Evolutionary conservation across 2,797 vertebrate species (phyloP), one percentile per base, ranked within the genome.

Genomic region (Melanotaenia trifasciata): DNA sequence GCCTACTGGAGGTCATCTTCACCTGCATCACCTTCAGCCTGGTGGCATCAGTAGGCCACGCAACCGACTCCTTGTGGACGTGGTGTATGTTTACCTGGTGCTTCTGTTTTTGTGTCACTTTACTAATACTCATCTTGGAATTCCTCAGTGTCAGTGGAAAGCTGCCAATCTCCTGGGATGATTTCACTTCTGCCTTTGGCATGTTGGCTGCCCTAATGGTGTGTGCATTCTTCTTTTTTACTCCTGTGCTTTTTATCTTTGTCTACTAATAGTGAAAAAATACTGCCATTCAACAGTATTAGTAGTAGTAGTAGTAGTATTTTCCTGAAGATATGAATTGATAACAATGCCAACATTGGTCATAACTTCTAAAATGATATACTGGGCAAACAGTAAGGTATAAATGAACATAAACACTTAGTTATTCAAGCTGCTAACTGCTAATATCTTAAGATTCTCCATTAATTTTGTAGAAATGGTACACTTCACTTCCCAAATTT

Each of bases 21-120:
- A 94, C 94, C 60, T 96, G 95, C 22, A 35, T 94, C 2, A 69
- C 95, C 80, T 96, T 97, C 90, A 95, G 96, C 82, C 71, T 97
- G 89, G 95, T 92, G 80, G 95, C 95, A 0, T 94, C 93, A 0
- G 43, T 80, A 0, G 1, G 10, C 0, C 0, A 0, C 4, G 10
- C 0, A 0, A 0, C 0, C 0, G 0, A 0, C 0, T 9, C 93
- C 40, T 95, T 91, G 5, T 96, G 95, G 75, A 72, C 68, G 0
- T 96, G 96, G 96, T 95, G 96, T 77, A 95, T 97, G 95, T 96
- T 96, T 90, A 92, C 92, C 7, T 97, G 96, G 96, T 95, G 94
- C 79, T 94, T 97, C 84, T 96, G 96, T 76, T 96, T 96, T 35
- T 10, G 58, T 0, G 7, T 95, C 58, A 96, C 95, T 0, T 20